These are phyloP conservation scores for Rhinolophus ferrumequinum DNA, from an alignment of 2,113 vertebrate species.

Conservation along the genomic window DNA sequence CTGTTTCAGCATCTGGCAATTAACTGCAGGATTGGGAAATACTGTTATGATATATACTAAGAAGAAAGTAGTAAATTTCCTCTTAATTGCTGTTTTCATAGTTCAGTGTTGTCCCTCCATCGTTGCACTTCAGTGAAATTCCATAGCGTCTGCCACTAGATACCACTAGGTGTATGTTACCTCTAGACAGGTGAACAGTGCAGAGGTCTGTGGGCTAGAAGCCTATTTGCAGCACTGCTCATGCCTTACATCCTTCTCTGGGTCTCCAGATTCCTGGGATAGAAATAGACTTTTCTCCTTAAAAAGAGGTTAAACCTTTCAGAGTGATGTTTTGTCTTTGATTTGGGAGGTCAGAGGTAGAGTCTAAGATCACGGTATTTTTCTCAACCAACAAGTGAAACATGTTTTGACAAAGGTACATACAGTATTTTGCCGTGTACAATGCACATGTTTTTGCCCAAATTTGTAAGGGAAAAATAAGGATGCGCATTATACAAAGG, in stretches of 20 bases:
- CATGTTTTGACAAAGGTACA: not conserved
- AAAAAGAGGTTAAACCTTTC: not conserved
- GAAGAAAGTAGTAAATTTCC: not conserved
- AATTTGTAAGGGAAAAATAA: no score
- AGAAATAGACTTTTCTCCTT: not conserved
- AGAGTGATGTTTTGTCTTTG: not conserved
- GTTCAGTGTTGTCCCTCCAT: not conserved
- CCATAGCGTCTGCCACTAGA: not conserved
- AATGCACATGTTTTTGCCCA: no score
- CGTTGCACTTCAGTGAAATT: no score
- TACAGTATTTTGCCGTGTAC: no score
- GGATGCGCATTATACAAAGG: no score
- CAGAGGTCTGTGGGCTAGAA: not conserved
- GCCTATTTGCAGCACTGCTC: not conserved
- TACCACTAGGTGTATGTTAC: no score
- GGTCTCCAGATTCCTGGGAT: not conserved
- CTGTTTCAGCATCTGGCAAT: not conserved
- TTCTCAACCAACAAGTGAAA: not conserved
- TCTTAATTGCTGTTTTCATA: not conserved
- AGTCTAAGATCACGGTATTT: not conserved
- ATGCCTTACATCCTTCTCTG: not conserved
- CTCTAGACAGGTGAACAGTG: fast-evolving
- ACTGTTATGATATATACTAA: not conserved
- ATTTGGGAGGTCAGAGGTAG: not conserved
- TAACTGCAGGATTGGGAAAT: not conserved